Evolutionary conservation across 2,888 invertebrate species (phyloP).

Genomic region (Encarsia formosa): DNA sequence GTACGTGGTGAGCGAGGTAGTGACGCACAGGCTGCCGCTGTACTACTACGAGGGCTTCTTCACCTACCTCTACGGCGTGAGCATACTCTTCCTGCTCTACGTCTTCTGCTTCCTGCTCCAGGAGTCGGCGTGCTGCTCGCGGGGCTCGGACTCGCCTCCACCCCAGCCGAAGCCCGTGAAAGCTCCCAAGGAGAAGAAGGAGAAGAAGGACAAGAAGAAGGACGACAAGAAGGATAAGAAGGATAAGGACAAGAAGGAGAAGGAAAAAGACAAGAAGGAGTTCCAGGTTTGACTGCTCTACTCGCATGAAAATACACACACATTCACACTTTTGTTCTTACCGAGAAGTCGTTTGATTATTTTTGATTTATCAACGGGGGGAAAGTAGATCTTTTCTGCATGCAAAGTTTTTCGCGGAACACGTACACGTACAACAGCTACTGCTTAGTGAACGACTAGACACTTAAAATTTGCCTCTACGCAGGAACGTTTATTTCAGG

Average conservation of each 20-base stretch:
- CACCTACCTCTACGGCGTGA: slow-evolving; percentile 88
- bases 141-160: slow-evolving; percentile 57
- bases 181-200: slow-evolving; percentile 64
- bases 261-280: slow-evolving; percentile 54
- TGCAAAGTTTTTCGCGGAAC: no score
- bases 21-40: slow-evolving; percentile 85
- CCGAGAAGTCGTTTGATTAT: neutral
- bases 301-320: neutral
- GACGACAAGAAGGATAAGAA: slow-evolving; percentile 59
- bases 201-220: slow-evolving; percentile 58
- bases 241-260: slow-evolving; percentile 58
- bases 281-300: slow-evolving; percentile 53
- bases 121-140: slow-evolving; percentile 82
- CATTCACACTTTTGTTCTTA: slow-evolving; percentile 2
- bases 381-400: no score
- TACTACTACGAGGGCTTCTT: slow-evolving; percentile 95
- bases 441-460: no score
- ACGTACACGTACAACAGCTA: no score
- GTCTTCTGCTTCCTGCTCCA: slow-evolving; percentile 92
- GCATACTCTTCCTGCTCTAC: slow-evolving; percentile 88
- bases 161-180: slow-evolving; percentile 62
- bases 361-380: neutral
- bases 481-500: slow-evolving; percentile 50
- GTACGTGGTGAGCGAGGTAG: slow-evolving; percentile 91
- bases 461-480: no score